Base-by-base conservation (phyloP, 2,888 invertebrate genomes). In the Myopa testacea region DNA sequence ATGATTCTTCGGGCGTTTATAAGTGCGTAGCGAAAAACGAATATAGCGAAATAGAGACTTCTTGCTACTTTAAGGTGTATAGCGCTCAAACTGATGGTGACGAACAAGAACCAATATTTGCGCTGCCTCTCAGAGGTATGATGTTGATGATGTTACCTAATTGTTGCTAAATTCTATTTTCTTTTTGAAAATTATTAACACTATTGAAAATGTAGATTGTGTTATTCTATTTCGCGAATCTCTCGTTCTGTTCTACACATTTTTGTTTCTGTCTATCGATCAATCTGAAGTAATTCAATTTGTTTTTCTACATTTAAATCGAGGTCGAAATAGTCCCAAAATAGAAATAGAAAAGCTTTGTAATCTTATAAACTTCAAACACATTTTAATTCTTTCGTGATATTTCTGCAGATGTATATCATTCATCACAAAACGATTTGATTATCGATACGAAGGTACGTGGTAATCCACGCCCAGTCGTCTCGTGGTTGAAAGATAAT, bases 361-460 rank as follows among this genome's bases (percentile, higher is more conserved):
- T 65, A 75, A 76, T 81, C 79, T 76, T 55, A 72, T 76, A 78
- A 77, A 81, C 81, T 84, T 82, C 81, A 81, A 82, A 78, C 78
- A 65, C 40, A 82, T 79, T 78, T 58, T 67, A 74, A 80, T 55
- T 75, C 71, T 81, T 75, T 81, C 62, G 68, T 79, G 69, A 37
- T 78, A 70, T 79, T 75, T 81, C 90, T 84, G 80, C 89, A 93
- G 95, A 95, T 88, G 92, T 91, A 7, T 95, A 94, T 86, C 93
- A 93, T 85, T 90, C 92, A 82, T 91, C 92, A 45, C 94, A 93
- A 85, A 93, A 95, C 87, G 94, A 95, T 87, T 88, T 96, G 76
- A 91, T 93, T 69, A 89, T 96, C 81, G 95, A 95, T 88, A 96
- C 96, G 87, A 94, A 94, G 82, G 93, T 95, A 52, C 91, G 95